phyloP scores from a whole-genome alignment of 2,113 vertebrate species.

The Hippocampus abdominalis region DNA sequence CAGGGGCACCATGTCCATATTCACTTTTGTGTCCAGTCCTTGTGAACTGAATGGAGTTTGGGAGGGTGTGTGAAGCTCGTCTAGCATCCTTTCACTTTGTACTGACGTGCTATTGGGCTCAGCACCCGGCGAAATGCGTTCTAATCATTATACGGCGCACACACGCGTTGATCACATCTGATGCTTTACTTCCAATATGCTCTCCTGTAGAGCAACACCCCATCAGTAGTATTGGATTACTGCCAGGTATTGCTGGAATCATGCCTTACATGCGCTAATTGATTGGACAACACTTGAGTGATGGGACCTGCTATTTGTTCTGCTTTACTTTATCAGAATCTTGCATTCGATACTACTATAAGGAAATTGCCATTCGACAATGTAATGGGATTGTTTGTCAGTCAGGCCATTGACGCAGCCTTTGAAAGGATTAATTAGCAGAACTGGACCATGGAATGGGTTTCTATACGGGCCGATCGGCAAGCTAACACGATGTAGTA shows the following conservation, averaged over 20 bases:
- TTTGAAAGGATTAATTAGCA: neutral
- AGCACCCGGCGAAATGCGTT: neutral
- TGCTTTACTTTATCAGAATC: slow-evolving; percentile 6
- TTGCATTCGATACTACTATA: neutral
- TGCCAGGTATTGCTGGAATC: slow-evolving; percentile 7
- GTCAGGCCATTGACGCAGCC: neutral
- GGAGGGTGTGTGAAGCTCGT: slow-evolving; percentile 20
- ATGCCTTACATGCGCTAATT: slow-evolving; percentile 27
- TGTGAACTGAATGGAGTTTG: slow-evolving; percentile 5
- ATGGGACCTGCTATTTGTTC: slow-evolving; percentile 31
- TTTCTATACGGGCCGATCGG: neutral
- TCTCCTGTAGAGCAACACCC: neutral
- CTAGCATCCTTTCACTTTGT: slow-evolving; percentile 31
- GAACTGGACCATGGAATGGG: neutral
- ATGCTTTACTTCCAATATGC: slow-evolving; percentile 1
- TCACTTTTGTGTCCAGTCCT: slow-evolving; percentile 12
- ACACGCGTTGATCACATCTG: neutral
- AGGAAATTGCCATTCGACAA: neutral
- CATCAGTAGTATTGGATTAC: slow-evolving; percentile 24
- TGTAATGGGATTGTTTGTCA: slow-evolving; percentile 3
- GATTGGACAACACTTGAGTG: slow-evolving; percentile 26
- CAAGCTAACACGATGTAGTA: neutral
- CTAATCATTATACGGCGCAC: neutral
- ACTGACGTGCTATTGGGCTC: slow-evolving; percentile 29
- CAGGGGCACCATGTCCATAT: slow-evolving; percentile 32